These are phyloP conservation scores for Falcaria lacertinaria DNA, from an alignment of 2,888 invertebrate species.

Conservation along the genomic window DNA sequence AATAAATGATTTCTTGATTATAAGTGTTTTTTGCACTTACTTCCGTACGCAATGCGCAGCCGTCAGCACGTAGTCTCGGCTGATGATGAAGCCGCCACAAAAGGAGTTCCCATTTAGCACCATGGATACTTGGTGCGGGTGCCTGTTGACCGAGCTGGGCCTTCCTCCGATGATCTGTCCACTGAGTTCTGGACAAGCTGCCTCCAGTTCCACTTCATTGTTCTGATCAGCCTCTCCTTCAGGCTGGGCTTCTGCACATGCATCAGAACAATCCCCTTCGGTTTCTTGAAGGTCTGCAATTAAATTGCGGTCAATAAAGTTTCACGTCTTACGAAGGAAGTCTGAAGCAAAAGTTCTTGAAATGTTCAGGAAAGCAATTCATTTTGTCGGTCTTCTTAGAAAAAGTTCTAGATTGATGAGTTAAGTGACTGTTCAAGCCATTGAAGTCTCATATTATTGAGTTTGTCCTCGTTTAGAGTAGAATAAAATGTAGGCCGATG, in stretches of 20 bases:
- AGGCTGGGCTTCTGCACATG: slow-evolving; percentile 14
- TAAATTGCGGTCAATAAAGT: too few relatives aligned
- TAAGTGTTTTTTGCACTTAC: slow-evolving; percentile 40
- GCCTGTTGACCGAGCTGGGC: slow-evolving; percentile 58
- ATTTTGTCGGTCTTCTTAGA: too few relatives aligned
- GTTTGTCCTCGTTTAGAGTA: too few relatives aligned
- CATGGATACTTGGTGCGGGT: slow-evolving; percentile 71
- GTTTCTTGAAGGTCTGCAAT: slow-evolving; percentile 60
- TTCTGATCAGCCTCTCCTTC: slow-evolving; percentile 28
- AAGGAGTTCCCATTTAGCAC: slow-evolving; percentile 69
- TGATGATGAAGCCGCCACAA: slow-evolving; percentile 72
- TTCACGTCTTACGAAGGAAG: too few relatives aligned
- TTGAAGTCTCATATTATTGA: too few relatives aligned
- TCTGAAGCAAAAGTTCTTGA: too few relatives aligned
- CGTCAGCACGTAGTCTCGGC: slow-evolving; percentile 58
- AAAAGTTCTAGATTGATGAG: too few relatives aligned
- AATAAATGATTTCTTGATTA: too few relatives aligned
- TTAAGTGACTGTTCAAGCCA: too few relatives aligned
- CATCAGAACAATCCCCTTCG: slow-evolving; percentile 37
- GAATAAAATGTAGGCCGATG: too few relatives aligned
- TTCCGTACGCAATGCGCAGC: slow-evolving; percentile 72
- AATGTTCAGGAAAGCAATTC: too few relatives aligned
- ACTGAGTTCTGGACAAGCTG: slow-evolving; percentile 62
- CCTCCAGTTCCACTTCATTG: slow-evolving; percentile 50
- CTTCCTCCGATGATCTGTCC: slow-evolving; percentile 71